phyloP scores from a whole-genome alignment of 92 coral and sea anemone species.

The Umimayanthus chanpuru region DNA sequence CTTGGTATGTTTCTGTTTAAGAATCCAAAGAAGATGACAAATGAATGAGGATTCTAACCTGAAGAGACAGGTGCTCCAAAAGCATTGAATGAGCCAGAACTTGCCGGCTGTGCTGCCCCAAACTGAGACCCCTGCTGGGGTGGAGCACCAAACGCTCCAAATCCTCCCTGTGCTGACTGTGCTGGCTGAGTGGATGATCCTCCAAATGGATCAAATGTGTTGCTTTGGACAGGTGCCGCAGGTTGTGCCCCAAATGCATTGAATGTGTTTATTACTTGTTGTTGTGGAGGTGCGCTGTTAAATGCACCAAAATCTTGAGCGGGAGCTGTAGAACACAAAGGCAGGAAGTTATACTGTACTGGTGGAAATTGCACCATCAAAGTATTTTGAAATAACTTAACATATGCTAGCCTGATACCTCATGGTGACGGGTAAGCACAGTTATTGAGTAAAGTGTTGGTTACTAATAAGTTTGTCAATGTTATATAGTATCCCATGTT shows the following conservation, averaged over 20 bases:
- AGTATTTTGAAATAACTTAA: too few relatives aligned
- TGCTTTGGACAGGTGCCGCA: constrained; percentile 25
- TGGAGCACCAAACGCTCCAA: constrained; percentile 87
- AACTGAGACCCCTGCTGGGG: constrained; percentile 51
- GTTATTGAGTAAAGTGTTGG: too few relatives aligned
- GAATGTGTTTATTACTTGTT: constrained; percentile 44
- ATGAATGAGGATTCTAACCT: constrained; percentile 45
- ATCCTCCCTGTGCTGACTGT: constrained; percentile 76
- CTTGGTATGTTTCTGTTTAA: too few relatives aligned
- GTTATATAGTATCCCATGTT: too few relatives aligned
- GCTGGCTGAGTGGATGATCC: constrained; percentile 69
- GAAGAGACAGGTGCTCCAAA: constrained; percentile 77
- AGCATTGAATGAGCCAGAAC: constrained; percentile 73
- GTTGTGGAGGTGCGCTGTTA: constrained; percentile 55
- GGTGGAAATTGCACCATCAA: neutral
- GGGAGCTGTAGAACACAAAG: constrained; percentile 47
- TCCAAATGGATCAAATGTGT: constrained; percentile 82
- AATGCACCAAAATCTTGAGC: constrained; percentile 70
- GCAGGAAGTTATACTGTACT: neutral
- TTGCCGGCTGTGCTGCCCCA: constrained; percentile 44
- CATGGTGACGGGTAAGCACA: too few relatives aligned
- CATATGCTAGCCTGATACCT: too few relatives aligned
- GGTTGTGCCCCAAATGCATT: constrained; percentile 46
- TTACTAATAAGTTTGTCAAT: too few relatives aligned
- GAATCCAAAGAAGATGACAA: too few relatives aligned